Base-by-base conservation (phyloP, 2,888 invertebrate species). In the Alloscopus bannaensis region DNA sequence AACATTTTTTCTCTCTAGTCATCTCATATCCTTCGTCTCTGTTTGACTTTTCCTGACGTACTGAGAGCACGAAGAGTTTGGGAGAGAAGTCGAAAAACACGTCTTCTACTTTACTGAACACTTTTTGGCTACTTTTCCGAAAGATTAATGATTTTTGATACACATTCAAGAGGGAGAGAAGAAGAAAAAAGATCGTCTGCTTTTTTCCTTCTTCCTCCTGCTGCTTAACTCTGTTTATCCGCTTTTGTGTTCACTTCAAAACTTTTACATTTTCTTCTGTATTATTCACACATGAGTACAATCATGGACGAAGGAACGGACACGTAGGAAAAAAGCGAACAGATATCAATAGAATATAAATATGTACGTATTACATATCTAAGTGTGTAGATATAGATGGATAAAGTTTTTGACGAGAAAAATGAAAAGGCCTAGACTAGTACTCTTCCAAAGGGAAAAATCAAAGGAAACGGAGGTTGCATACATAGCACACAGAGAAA, bases 121-220 rank as follows among this genome's bases (percentile, higher is more conserved):
- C 20, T 65, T 72, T n/a, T 73, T 73, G 57, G 73, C 73, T 73
- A 73, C 73, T 73, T 73, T 72, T 57, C 57, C 59, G 73, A 66
- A 73, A 73, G 73, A 73, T 73, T 73, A 73, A 73, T 73, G 73
- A 73, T 73, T 73, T 73, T 65, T 73, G 73, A 73, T 73, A 73
- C 65, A 73, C 73, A 73, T 73, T 65, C 73, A 73, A 73, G 73
- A 73, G 73, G 73, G 65, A n/a, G n/a, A n/a, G n/a, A n/a, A n/a
- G n/a, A n/a, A n/a, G n/a, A n/a, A n/a, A n/a, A 73, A 66, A 65
- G 73, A 73, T 73, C 65, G 57, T 64, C n/a, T n/a, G n/a, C 47
- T 72, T 45, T 45, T 72, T n/a, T n/a, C n/a, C n/a, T n/a, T n/a
- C 64, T 52, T 72, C 70, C 71, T 73, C 66, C 75, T 75, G 75